Conservation (phyloP, 2,888 invertebrate genomes). For the Mythimna lalbum region DNA sequence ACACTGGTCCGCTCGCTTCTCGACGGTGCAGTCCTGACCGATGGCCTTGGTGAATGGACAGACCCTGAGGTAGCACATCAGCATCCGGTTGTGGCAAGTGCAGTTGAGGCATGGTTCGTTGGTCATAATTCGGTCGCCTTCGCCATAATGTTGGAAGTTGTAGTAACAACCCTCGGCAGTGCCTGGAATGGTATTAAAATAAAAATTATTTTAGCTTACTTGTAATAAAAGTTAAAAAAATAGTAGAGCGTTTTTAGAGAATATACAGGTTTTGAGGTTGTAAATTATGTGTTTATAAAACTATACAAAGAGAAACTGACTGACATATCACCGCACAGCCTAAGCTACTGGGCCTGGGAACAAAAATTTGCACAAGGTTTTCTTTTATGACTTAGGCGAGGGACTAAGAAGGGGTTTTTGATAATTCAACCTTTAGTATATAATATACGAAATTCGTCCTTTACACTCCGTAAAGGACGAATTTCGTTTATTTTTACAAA, state of each 20-base stretch:
- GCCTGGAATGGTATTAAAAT: slow-evolving; percentile 81
- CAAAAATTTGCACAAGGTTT: too few relatives aligned
- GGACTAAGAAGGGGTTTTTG: too few relatives aligned
- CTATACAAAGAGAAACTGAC: too few relatives aligned
- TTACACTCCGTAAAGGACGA: too few relatives aligned
- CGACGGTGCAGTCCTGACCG: slow-evolving; percentile 97
- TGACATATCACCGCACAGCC: too few relatives aligned
- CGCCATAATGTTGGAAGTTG: slow-evolving; percentile 97
- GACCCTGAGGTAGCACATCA: slow-evolving; percentile 98
- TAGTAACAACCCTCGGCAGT: slow-evolving; percentile 95
- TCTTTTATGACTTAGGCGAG: too few relatives aligned
- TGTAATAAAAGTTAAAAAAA: background rate
- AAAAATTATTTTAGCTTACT: slow-evolving; percentile 6
- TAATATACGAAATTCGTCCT: too few relatives aligned
- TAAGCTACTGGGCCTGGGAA: too few relatives aligned
- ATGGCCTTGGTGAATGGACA: slow-evolving; percentile 98
- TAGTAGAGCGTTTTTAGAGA: background rate
- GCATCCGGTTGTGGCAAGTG: slow-evolving; percentile 98
- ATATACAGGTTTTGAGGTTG: too few relatives aligned
- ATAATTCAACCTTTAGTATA: too few relatives aligned
- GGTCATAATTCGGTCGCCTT: slow-evolving; percentile 98
- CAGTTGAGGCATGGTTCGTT: slow-evolving; percentile 99
- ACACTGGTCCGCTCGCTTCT: slow-evolving; percentile 97
- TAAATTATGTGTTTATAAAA: background rate
- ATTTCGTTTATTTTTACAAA: too few relatives aligned